Percentiles rank a stretch among this genome's conserved stretches.
phyloP scores from a whole-genome alignment of 2,888 invertebrate genomes.

The Hedychridium roseum region DNA sequence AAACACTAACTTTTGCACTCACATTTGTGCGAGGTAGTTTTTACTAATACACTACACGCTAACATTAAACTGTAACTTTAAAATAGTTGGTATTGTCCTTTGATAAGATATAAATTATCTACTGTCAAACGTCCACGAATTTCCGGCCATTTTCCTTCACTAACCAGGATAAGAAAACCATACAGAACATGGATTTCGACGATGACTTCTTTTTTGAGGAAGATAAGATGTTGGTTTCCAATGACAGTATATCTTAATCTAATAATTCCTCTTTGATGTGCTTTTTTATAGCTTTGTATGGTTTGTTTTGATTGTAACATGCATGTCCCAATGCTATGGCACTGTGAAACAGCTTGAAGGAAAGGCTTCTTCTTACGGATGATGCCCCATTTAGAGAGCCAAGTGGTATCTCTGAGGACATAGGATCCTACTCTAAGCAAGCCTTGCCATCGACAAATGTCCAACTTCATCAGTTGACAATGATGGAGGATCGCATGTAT shows the following conservation, averaged over 20 bases:
- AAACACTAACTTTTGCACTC: too few species aligned
- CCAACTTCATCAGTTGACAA: slow-evolving; percentile 44
- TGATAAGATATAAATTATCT: too few species aligned
- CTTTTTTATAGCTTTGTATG: slow-evolving; percentile 42
- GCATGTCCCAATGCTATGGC: slow-evolving; percentile 51
- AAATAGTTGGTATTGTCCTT: too few species aligned
- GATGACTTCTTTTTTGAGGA: slow-evolving; percentile 62
- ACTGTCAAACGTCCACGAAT: too few species aligned
- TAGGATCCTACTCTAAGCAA: too few species aligned
- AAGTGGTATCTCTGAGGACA: slow-evolving; percentile 22
- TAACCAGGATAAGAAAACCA: too few species aligned
- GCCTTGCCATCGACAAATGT: slow-evolving; percentile 43
- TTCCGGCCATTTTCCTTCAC: too few species aligned
- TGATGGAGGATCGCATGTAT: slow-evolving; percentile 64
- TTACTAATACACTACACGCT: too few species aligned
- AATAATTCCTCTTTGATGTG: slow-evolving; percentile 23
- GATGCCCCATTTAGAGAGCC: slow-evolving; percentile 20
- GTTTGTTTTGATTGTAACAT: slow-evolving; percentile 49
- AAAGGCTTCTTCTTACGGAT: slow-evolving; percentile 18
- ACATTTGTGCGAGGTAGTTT: too few species aligned
- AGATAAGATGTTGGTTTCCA: slow-evolving; percentile 61
- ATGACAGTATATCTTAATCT: slow-evolving; percentile 14
- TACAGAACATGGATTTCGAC: slow-evolving; percentile 55
- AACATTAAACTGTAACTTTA: too few species aligned
- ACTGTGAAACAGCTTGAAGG: slow-evolving; percentile 45